Percentiles rank a stretch among this genome's conserved stretches.
These are phyloP conservation scores for Nematopogon swammerdamellus DNA, from an alignment of 2,888 invertebrate genomes.

Conservation along the genomic window DNA sequence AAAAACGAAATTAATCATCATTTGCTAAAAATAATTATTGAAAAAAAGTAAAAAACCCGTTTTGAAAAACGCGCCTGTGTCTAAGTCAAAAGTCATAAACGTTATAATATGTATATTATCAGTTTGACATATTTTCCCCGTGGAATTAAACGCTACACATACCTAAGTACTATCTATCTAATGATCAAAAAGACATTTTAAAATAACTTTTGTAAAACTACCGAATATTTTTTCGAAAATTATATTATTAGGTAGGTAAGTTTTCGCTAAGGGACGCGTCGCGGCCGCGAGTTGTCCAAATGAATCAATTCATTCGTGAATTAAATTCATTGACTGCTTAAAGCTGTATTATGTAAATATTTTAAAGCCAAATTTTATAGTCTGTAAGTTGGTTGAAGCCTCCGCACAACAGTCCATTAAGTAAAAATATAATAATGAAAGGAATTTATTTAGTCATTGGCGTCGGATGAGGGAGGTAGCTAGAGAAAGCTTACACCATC, in stretches of 20 bases:
- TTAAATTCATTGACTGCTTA: slow-evolving; percentile 48
- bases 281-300: no score
- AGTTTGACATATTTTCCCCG: no score
- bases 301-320: no score
- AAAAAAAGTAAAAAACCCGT: no score
- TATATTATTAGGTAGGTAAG: slow-evolving; percentile 22
- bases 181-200: slow-evolving; percentile 37
- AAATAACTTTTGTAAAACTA: slow-evolving; percentile 43
- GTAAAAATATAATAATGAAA: not conserved
- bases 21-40: no score
- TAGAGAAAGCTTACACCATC: no score
- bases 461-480: no score
- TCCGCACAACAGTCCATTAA: not conserved
- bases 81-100: no score
- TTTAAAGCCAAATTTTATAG: slow-evolving; percentile 58
- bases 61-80: no score
- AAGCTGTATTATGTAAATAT: slow-evolving; percentile 49
- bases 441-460: no score
- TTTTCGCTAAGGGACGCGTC: slow-evolving; percentile 25
- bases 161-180: slow-evolving; percentile 31
- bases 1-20: no score
- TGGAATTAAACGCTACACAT: slow-evolving; percentile 21
- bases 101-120: no score
- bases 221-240: slow-evolving; percentile 52
- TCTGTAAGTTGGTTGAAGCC: slow-evolving; percentile 26